phyloP scores from a whole-genome alignment of 2,797 vertebrate species.

The Bovichtus diacanthus region DNA sequence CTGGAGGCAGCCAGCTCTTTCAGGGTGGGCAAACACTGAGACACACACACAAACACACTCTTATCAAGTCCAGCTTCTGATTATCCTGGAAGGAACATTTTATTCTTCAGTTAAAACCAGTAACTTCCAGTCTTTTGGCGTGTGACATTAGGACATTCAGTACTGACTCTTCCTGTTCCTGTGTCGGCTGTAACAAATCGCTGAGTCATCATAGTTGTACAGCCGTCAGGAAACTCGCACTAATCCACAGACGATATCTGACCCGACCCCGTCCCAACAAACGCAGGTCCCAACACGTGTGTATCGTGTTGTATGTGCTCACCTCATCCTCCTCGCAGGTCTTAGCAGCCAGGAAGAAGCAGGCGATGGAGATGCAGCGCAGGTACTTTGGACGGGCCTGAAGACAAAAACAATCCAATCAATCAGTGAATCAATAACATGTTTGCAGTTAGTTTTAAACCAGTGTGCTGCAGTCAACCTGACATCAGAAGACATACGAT shows the following conservation, averaged over 20 bases:
- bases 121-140: no score
- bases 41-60: conserved; percentile 29
- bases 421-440: not conserved
- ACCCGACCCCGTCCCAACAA: no score
- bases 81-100: no score
- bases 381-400: conserved; percentile 98
- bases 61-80: no score
- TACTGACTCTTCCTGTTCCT: conserved; percentile 5
- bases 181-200: not conserved
- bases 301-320: conserved; percentile 31
- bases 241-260: no score
- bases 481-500: not conserved
- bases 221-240: no score
- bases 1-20: conserved; percentile 91
- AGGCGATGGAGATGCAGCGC: conserved; percentile 96
- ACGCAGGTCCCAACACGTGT: no score
- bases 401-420: conserved; percentile 16
- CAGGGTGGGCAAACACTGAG: conserved; percentile 92
- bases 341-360: conserved; percentile 97
- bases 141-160: no score
- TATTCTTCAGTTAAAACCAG: no score
- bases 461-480: not conserved
- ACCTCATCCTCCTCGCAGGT: conserved; percentile 98
- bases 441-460: not conserved
- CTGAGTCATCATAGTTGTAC: not conserved